Conservation (phyloP, 2,888 invertebrate species). For the Unio delphinus region DNA sequence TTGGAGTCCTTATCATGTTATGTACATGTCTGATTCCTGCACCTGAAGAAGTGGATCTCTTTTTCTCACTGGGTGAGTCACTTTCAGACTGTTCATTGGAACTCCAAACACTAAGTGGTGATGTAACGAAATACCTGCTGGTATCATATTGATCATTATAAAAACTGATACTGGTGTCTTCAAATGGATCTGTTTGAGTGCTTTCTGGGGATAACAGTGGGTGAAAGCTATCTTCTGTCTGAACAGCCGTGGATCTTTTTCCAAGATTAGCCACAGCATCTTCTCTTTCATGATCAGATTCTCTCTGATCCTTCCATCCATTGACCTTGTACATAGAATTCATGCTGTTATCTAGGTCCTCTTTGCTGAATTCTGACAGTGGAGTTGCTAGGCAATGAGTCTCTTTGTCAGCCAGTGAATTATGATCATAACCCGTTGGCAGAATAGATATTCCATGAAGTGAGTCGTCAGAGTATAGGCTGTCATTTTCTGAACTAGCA, state of each 20-base stretch:
- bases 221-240: slow-evolving; percentile 12
- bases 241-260: slow-evolving; percentile 30
- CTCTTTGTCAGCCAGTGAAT: too few relatives aligned
- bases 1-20: slow-evolving; percentile 21
- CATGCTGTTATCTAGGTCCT: too few relatives aligned
- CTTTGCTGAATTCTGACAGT: too few relatives aligned
- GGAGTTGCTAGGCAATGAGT: too few relatives aligned
- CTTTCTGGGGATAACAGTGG: slow-evolving; percentile 12
- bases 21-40: slow-evolving; percentile 14
- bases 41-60: slow-evolving; percentile 23
- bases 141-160: slow-evolving; percentile 8
- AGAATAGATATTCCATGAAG: neutral
- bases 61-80: slow-evolving; percentile 23
- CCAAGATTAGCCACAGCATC: slow-evolving; percentile 15
- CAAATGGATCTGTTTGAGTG: slow-evolving; percentile 21
- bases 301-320: too few relatives aligned
- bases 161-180: neutral
- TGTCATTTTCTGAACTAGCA: slow-evolving; percentile 56
- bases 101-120: slow-evolving; percentile 50
- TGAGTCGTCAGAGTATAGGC: slow-evolving; percentile 60
- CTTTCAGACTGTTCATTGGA: slow-evolving; percentile 36
- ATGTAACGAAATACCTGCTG: slow-evolving; percentile 33
- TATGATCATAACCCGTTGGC: too few relatives aligned
- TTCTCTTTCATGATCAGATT: slow-evolving; percentile 6
- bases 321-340: too few relatives aligned